Conservation (phyloP, 2,888 invertebrate genomes). For the Elysia crispata region DNA sequence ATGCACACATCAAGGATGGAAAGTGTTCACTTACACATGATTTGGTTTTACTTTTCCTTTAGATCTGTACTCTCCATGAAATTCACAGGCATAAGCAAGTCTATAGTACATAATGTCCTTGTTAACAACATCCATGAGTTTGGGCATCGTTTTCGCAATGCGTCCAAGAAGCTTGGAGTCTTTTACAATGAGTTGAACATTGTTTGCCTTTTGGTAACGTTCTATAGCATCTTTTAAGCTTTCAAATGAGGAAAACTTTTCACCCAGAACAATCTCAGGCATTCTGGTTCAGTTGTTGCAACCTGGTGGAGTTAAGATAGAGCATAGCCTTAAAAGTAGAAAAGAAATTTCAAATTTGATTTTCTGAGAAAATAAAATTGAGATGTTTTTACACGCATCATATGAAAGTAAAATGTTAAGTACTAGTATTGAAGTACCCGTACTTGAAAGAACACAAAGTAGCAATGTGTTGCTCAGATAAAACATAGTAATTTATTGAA, state of each 20-base stretch:
- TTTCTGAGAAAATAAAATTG: too few relatives aligned
- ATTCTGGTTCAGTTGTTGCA: not conserved
- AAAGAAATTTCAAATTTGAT: too few relatives aligned
- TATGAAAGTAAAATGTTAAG: too few relatives aligned
- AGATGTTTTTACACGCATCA: too few relatives aligned
- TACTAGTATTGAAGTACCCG: too few relatives aligned
- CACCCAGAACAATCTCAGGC: conserved; percentile 47
- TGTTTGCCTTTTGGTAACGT: conserved; percentile 46
- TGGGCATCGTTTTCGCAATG: conserved; percentile 47
- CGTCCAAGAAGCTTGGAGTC: conserved; percentile 46
- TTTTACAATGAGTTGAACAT: conserved; percentile 48
- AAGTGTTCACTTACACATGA: conserved; percentile 44
- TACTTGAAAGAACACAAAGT: too few relatives aligned
- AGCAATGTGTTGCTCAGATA: too few relatives aligned
- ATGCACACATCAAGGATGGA: too few relatives aligned
- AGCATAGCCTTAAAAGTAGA: too few relatives aligned
- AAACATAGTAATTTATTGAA: too few relatives aligned
- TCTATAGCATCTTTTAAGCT: conserved; percentile 48
- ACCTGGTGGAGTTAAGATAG: too few relatives aligned
- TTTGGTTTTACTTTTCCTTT: conserved; percentile 47
- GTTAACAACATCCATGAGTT: conserved; percentile 48
- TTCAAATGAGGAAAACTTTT: conserved; percentile 47
- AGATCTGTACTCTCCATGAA: conserved; percentile 42
- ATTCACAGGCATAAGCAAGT: conserved; percentile 47
- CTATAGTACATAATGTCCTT: conserved; percentile 48